A percentile compares a stretch with the other conserved stretches of the same genome.
phyloP scores from a whole-genome alignment of 2,113 vertebrate species.

The Chelonoidis abingdonii region DNA sequence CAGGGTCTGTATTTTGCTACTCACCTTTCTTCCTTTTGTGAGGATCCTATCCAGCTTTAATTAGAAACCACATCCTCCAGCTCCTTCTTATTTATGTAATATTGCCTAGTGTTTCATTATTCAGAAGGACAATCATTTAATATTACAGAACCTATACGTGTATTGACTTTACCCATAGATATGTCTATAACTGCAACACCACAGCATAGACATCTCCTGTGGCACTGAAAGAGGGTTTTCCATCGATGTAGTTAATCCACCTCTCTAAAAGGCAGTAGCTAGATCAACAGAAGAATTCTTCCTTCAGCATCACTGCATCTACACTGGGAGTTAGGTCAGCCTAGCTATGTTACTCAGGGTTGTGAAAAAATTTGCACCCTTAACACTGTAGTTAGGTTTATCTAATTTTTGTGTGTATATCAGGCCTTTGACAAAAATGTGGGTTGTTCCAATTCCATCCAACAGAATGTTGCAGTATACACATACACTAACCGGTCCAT shows the following conservation, averaged over 20 bases:
- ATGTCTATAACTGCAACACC: neutral
- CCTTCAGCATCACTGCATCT: no score
- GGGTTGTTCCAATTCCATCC: neutral
- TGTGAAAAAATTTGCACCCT: neutral
- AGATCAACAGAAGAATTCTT: neutral
- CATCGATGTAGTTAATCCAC: neutral
- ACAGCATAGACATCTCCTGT: neutral
- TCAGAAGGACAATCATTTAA: neutral
- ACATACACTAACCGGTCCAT: neutral
- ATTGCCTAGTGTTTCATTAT: neutral
- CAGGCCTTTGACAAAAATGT: neutral
- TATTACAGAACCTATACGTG: neutral
- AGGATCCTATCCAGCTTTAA: neutral
- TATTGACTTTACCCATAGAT: neutral
- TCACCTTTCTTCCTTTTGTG: no score
- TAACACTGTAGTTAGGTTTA: neutral
- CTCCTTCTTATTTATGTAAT: neutral
- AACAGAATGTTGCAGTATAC: neutral
- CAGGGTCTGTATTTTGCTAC: no score
- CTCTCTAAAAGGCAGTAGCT: neutral
- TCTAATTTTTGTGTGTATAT: neutral
- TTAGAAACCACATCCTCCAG: neutral
- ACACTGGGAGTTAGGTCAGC: neutral
- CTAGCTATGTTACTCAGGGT: neutral
- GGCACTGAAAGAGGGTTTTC: neutral